These are phyloP conservation scores for Drosophila yooni DNA, from an alignment of 2,888 invertebrate genomes.

Conservation along the genomic window DNA sequence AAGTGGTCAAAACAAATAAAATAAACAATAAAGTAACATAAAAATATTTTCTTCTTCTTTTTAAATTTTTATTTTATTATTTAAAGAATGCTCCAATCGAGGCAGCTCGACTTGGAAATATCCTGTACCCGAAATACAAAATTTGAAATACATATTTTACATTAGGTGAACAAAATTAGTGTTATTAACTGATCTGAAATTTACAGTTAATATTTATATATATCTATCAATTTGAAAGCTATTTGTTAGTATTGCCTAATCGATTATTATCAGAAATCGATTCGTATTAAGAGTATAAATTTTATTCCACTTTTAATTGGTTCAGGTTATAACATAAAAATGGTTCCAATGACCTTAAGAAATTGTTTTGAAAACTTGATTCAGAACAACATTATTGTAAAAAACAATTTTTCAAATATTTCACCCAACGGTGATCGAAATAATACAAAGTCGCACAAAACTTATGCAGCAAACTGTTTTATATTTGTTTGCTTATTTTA, in stretches of 20 bases:
- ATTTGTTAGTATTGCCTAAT: too few species aligned
- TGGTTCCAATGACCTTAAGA: neutral
- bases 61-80: neutral
- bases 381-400: neutral
- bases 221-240: too few species aligned
- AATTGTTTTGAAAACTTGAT: neutral
- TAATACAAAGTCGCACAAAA: neutral
- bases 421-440: neutral
- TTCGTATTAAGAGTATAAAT: too few species aligned
- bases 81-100: neutral
- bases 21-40: neutral
- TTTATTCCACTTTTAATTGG: too few species aligned
- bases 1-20: constrained; percentile 1
- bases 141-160: neutral
- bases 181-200: neutral
- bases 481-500: neutral
- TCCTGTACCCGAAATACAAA: neutral
- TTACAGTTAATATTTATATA: neutral
- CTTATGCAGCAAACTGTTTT: neutral
- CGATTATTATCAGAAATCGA: too few species aligned
- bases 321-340: too few species aligned
- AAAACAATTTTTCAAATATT: neutral
- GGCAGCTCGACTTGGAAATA: neutral
- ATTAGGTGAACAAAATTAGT: neutral
- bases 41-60: neutral